A percentile compares a stretch with the other conserved stretches of the same genome.
phyloP scores from a whole-genome alignment of 2,113 vertebrate genomes.

The Girardinichthys multiradiatus region DNA sequence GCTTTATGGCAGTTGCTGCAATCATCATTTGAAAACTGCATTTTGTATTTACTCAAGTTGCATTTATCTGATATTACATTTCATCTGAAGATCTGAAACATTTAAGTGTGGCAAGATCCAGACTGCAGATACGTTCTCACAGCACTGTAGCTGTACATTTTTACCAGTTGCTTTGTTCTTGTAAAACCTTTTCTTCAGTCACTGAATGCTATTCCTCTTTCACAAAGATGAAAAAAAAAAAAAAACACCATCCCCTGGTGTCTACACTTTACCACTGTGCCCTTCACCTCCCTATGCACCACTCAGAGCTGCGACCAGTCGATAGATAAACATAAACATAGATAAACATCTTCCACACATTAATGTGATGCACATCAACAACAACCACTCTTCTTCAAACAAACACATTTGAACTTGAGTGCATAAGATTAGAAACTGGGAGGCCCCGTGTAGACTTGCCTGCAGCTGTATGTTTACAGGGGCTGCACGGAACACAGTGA shows the following conservation, averaged over 20 bases:
- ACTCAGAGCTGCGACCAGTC: conserved; percentile 53
- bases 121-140: background rate
- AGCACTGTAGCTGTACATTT: background rate
- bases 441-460: conserved; percentile 30
- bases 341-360: conserved; percentile 33
- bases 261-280: conserved; percentile 35
- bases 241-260: conserved; percentile 34
- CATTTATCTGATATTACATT: background rate
- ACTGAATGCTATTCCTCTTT: conserved; percentile 17
- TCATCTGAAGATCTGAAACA: background rate
- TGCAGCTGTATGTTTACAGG: conserved; percentile 62
- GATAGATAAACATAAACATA: conserved; percentile 17
- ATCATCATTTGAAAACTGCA: background rate
- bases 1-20: background rate
- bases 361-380: conserved; percentile 32
- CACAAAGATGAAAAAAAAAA: conserved; percentile 24
- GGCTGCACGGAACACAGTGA: conserved; percentile 51
- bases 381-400: conserved; percentile 1
- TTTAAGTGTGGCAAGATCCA: background rate
- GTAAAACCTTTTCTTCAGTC: conserved; percentile 16
- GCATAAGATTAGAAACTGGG: conserved; percentile 19
- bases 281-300: conserved; percentile 51
- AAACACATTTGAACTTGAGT: conserved; percentile 9
- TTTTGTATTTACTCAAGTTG: background rate
- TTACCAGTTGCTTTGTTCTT: conserved; percentile 21